phyloP scores from a whole-genome alignment of 1,140 invertebrate species.

The Ceratoteleas bidentatus region DNA sequence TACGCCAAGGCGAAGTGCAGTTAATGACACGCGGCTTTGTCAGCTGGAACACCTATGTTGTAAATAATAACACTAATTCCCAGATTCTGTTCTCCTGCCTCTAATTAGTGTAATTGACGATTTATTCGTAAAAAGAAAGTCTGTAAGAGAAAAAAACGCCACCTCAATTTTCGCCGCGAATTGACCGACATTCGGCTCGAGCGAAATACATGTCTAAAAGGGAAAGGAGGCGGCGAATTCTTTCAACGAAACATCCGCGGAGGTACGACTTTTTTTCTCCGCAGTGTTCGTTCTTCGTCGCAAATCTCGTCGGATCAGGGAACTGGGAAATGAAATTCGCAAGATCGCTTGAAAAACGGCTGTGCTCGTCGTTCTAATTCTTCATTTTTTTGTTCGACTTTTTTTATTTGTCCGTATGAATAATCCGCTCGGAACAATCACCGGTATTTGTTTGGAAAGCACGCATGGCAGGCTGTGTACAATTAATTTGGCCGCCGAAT shows the following conservation, averaged over 20 bases:
- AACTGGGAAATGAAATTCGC: constrained; percentile 53
- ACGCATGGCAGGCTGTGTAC: not conserved
- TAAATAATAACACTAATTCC: constrained; percentile 14
- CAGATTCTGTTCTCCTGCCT: not conserved
- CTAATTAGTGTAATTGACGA: constrained; percentile 31
- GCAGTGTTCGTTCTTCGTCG: constrained; percentile 41
- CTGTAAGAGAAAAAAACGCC: not conserved
- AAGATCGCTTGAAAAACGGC: constrained; percentile 39
- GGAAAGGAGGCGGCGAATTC: constrained; percentile 8
- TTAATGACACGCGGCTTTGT: constrained; percentile 22
- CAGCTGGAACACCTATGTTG: constrained; percentile 4
- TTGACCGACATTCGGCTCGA: constrained; percentile 26
- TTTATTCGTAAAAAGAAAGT: constrained; percentile 17
- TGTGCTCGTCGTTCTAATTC: constrained; percentile 48
- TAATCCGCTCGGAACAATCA: constrained; percentile 35
- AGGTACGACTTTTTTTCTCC: constrained; percentile 23
- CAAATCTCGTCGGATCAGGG: constrained; percentile 30
- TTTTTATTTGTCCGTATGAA: constrained; percentile 12
- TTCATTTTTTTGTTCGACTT: constrained; percentile 7
- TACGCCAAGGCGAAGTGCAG: constrained; percentile 1
- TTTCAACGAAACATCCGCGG: constrained; percentile 45
- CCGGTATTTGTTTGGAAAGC: constrained; percentile 16
- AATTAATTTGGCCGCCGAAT: constrained; percentile 21
- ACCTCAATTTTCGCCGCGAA: constrained; percentile 8
- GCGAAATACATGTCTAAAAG: constrained; percentile 8